Evolutionary conservation across 2,797 vertebrate species (phyloP), one percentile per base, ranked within the genome.

Genomic region (Pachyuromys duprasi): DNA sequence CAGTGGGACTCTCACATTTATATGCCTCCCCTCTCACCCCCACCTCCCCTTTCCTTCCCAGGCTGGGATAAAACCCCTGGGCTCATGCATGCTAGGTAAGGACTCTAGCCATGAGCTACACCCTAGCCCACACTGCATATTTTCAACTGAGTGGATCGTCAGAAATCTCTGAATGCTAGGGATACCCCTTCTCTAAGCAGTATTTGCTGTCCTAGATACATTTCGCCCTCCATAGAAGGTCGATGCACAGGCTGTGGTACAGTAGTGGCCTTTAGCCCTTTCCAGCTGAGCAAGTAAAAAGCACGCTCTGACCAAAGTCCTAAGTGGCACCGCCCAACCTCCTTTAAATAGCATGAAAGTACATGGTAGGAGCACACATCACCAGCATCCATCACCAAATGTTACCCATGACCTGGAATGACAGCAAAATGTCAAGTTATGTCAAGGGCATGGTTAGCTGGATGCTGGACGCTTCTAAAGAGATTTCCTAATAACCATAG

Each of bases 291-390:
- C 81, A 86, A 53, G 26, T 4, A 22, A 60, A 89, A 83, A 57
- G 28, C 33, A 74, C 17, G 4, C 28, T 42, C 9, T 55, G 39
- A 78, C 75, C 39, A 33, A 60, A 31, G 42, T 12, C 13, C 0
- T 55, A 57, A 53, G 42, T 0, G 20, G 80, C 33, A 3, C 0
- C 8, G 12, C 22, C 49, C 65, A 63, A 62, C 65, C 78, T 78
- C 82, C 92, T 22, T 60, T 33, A 62, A 88, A 22, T 0, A 74
- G 63, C 69, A 69, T 14, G 39, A 22, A 31, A 33, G 49, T 3
- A 0, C 5, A 17, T 0, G 26, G 28, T 5, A 65, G 28, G 36
- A 70, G 20, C 31, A 55, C 3, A 4, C 1, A 2, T 28, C 13
- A 24, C 4, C 8, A 39, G n/a, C 1, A 2, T 28, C 13, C 1